Evolutionary conservation across 2,797 vertebrate genomes (phyloP).

Genomic region (Florisuga fusca): DNA sequence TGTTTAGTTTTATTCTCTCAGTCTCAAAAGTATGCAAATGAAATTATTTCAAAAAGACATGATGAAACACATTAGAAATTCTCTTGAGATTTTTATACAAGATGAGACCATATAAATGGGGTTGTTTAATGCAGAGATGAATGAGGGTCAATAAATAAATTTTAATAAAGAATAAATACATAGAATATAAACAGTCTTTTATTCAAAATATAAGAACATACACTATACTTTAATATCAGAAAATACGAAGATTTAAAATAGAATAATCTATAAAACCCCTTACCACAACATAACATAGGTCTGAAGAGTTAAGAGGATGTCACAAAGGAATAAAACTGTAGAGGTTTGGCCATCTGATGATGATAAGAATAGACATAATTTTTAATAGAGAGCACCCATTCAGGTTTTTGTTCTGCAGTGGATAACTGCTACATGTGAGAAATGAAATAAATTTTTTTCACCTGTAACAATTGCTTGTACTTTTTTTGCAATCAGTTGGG

Average conservation of each 20-base stretch:
- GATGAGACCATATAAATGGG: background rate
- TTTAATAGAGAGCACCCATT: background rate
- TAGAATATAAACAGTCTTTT: background rate
- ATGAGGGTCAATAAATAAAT: background rate
- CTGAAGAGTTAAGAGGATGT: background rate
- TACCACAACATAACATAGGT: background rate
- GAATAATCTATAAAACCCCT: background rate
- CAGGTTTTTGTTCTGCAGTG: constrained; percentile 4
- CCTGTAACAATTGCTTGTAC: background rate
- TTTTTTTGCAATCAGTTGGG: background rate
- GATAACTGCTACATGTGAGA: background rate
- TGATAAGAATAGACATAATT: background rate
- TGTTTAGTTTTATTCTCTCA: background rate
- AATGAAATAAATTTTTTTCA: background rate
- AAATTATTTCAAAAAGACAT: background rate
- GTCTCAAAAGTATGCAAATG: background rate
- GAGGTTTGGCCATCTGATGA: background rate
- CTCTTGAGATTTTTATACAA: background rate
- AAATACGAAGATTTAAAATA: background rate
- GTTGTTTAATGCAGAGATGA: background rate
- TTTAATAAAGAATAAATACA: background rate
- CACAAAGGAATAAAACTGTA: background rate
- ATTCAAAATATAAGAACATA: background rate
- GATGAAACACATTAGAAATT: background rate
- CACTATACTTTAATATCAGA: background rate